Base-by-base conservation (phyloP, 2,888 invertebrate genomes). In the Epistrophe grossulariae region DNA sequence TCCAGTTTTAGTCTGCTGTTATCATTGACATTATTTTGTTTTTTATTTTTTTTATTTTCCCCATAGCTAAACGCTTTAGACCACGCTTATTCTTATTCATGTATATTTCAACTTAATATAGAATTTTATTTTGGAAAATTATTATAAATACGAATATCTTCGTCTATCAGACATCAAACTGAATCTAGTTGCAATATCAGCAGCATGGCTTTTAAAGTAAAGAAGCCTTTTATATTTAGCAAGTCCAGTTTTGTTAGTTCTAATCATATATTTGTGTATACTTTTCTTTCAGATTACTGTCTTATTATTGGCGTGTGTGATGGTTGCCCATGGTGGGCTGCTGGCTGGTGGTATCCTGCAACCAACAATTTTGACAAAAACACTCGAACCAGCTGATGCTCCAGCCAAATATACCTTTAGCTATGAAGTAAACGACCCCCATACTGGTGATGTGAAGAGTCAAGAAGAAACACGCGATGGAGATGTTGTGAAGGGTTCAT, bases 371-470 rank as follows among this genome's bases (percentile, higher is more conserved):
- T 9, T 85, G 15, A 40, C 83, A 13, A 85, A 85, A 43, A 77
- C 72, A 0, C 38, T 85, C 0, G 70, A 73, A 62, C 84, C 72
- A 10, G 11, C 10, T 2, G 81, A 84, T 43, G 68, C 81, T 19
- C 68, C 24, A 0, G 8, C 76, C 10, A 66, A 89, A 35, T 90
- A 90, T 62, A 74, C 87, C 13, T 90, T 90, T 71, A 88, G 84
- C 59, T 90, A 90, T 50, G 83, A 88, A 40, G 90, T 90, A 0
- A 89, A 89, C 17, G 90, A 90, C 43, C 79, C 73, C 9, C 88
- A 83, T 3, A 90, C 90, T 35, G 89, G 89, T 1, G 90, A 90
- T 66, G 66, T 90, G 8, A 90, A 90, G 59, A 88, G 88, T 13
- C 90, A 90, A 62, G 88, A 89, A 15, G 90, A 90, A 78, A 38